phyloP scores from a whole-genome alignment of 2,113 vertebrate species.

The Plestiodon gilberti region DNA sequence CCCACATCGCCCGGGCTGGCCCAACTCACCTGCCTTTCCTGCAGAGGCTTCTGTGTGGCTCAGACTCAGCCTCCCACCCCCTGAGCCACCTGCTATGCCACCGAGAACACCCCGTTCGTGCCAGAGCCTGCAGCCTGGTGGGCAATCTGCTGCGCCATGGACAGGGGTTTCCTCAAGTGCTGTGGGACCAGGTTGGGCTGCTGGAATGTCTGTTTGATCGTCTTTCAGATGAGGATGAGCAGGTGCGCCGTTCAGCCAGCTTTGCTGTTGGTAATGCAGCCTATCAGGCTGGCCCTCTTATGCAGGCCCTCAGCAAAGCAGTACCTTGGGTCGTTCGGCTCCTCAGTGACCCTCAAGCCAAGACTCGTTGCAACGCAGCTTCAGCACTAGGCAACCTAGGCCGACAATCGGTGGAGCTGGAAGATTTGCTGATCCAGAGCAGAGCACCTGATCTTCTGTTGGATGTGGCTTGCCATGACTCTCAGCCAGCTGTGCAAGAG shows the following conservation, averaged over 20 bases:
- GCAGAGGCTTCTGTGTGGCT: slow-evolving; percentile 67
- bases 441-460: slow-evolving; percentile 69
- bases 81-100: slow-evolving; percentile 76
- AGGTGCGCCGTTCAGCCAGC: slow-evolving; percentile 70
- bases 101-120: slow-evolving; percentile 74
- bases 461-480: slow-evolving; percentile 73
- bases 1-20: slow-evolving; percentile 71
- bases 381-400: slow-evolving; percentile 77
- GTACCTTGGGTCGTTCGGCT: slow-evolving; percentile 68
- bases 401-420: slow-evolving; percentile 37
- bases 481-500: slow-evolving; percentile 67
- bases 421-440: slow-evolving; percentile 63
- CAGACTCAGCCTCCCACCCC: slow-evolving; percentile 45
- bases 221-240: slow-evolving; percentile 66
- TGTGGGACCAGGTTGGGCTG: slow-evolving; percentile 57
- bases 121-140: slow-evolving; percentile 83
- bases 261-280: slow-evolving; percentile 78
- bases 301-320: slow-evolving; percentile 40
- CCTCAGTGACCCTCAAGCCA: slow-evolving; percentile 64
- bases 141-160: slow-evolving; percentile 76
- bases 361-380: slow-evolving; percentile 72
- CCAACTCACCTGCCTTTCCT: slow-evolving; percentile 70
- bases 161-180: slow-evolving; percentile 27
- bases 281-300: slow-evolving; percentile 42
- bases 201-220: slow-evolving; percentile 68